Percentiles rank a stretch among this genome's conserved stretches.
Conservation (phyloP, 2,797 vertebrate species). For the Gymnodraco acuticeps region DNA sequence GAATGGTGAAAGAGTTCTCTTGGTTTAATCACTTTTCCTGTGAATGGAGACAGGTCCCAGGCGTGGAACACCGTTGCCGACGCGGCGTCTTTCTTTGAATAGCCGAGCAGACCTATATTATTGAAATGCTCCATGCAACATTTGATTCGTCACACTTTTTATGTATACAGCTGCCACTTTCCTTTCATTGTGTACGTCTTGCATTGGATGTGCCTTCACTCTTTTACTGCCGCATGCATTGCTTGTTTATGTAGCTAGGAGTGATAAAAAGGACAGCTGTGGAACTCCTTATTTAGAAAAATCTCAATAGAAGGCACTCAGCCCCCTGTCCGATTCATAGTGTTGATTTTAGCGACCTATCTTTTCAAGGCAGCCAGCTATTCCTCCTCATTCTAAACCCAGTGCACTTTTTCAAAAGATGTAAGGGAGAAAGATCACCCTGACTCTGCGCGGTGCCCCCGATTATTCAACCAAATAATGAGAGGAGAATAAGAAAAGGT, state of each 20-base stretch:
- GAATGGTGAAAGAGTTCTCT: slow-evolving; percentile 80
- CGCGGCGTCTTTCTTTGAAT: slow-evolving; percentile 74
- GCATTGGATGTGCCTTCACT: slow-evolving; percentile 71
- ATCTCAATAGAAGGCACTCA: slow-evolving; percentile 68
- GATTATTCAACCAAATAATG: slow-evolving; percentile 42
- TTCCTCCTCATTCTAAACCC: slow-evolving; percentile 33
- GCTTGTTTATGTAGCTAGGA: slow-evolving; percentile 73
- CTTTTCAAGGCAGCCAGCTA: slow-evolving; percentile 52
- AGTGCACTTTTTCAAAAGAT: slow-evolving; percentile 19
- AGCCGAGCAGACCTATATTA: slow-evolving; percentile 80
- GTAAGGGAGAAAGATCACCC: slow-evolving; percentile 31
- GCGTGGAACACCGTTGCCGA: slow-evolving; percentile 64
- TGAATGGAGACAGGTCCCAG: slow-evolving; percentile 80
- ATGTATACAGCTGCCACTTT: slow-evolving; percentile 82
- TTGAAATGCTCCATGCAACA: slow-evolving; percentile 76
- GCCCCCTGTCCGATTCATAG: slow-evolving; percentile 55
- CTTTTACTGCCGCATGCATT: slow-evolving; percentile 70
- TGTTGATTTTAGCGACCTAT: slow-evolving; percentile 63
- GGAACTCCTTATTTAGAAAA: slow-evolving; percentile 74
- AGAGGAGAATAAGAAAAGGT: slow-evolving; percentile 10
- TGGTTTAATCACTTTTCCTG: slow-evolving; percentile 83
- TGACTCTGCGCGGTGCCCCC: slow-evolving; percentile 14
- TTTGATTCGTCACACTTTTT: slow-evolving; percentile 78
- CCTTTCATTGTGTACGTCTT: slow-evolving; percentile 72
- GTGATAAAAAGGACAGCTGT: slow-evolving; percentile 84